A percentile compares a stretch with the other conserved stretches of the same genome.
Conservation (phyloP, 2,113 vertebrate genomes). For the Danionella cerebrum region DNA sequence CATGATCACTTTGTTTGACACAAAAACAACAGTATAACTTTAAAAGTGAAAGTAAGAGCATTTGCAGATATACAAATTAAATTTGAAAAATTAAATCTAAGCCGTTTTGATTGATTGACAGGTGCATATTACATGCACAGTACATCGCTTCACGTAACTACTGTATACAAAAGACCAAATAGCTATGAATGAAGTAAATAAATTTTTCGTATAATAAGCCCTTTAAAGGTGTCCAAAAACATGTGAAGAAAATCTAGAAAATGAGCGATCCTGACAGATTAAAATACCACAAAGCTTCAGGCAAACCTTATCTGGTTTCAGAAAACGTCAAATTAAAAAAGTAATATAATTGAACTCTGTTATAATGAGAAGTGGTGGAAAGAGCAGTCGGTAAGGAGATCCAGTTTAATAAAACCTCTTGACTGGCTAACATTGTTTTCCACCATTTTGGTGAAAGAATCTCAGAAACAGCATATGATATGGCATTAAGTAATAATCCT, state of each 20-base stretch:
- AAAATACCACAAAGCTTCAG: not conserved
- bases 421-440: constrained; percentile 27
- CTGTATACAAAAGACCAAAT: too few species aligned
- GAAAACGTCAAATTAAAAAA: constrained; percentile 30
- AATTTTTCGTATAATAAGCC: too few species aligned
- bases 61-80: too few species aligned
- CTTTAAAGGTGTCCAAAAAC: not conserved
- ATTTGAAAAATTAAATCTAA: too few species aligned
- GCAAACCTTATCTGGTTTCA: constrained; percentile 43
- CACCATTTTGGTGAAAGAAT: constrained; percentile 23
- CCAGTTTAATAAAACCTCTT: constrained; percentile 18
- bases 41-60: too few species aligned
- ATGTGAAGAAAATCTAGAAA: not conserved
- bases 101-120: too few species aligned
- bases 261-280: not conserved
- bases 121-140: too few species aligned
- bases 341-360: constrained; percentile 23
- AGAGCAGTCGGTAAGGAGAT: constrained; percentile 27
- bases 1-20: too few species aligned
- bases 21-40: too few species aligned
- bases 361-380: constrained; percentile 60
- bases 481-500: not conserved
- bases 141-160: too few species aligned
- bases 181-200: too few species aligned
- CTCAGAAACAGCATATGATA: constrained; percentile 24